phyloP scores from a whole-genome alignment of 2,113 vertebrate genomes.

The Cavia porcellus region DNA sequence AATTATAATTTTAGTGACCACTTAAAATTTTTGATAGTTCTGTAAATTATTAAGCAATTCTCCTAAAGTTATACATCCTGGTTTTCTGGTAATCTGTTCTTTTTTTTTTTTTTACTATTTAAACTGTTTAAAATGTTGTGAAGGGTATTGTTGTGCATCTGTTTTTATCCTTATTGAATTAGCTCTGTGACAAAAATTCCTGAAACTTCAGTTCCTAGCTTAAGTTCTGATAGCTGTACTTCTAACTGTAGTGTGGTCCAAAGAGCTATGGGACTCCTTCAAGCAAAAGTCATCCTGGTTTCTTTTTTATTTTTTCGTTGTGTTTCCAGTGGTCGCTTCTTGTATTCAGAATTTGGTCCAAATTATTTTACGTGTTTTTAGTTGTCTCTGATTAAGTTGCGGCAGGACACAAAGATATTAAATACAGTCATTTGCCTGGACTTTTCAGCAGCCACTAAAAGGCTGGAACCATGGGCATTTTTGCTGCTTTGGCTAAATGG shows the following conservation, averaged over 20 bases:
- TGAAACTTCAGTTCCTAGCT: not conserved
- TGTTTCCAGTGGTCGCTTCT: not conserved
- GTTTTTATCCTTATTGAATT: not conserved
- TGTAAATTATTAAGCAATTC: slow-evolving; percentile 39
- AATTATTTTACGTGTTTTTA: not conserved
- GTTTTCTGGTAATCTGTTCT: not conserved
- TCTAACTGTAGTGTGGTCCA: not conserved
- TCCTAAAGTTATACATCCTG: not conserved
- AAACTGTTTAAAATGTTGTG: slow-evolving; percentile 16
- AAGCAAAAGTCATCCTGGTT: not conserved
- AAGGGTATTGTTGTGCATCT: not conserved
- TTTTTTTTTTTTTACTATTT: slow-evolving; percentile 19
- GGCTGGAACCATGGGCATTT: not conserved
- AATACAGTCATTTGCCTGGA: not conserved
- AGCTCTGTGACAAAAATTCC: not conserved
- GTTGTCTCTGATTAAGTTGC: not conserved
- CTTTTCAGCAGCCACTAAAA: not conserved
- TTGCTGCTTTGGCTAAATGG: not conserved
- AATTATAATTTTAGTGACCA: slow-evolving; percentile 16
- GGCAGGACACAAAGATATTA: not conserved
- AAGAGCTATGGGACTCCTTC: slow-evolving; percentile 2
- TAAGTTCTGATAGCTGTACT: not conserved
- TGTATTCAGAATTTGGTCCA: not conserved
- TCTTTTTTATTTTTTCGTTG: not conserved
- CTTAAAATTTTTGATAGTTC: not conserved